Evolutionary conservation across 2,113 vertebrate species (phyloP).

Genomic region (Rhabdornis inornatus): DNA sequence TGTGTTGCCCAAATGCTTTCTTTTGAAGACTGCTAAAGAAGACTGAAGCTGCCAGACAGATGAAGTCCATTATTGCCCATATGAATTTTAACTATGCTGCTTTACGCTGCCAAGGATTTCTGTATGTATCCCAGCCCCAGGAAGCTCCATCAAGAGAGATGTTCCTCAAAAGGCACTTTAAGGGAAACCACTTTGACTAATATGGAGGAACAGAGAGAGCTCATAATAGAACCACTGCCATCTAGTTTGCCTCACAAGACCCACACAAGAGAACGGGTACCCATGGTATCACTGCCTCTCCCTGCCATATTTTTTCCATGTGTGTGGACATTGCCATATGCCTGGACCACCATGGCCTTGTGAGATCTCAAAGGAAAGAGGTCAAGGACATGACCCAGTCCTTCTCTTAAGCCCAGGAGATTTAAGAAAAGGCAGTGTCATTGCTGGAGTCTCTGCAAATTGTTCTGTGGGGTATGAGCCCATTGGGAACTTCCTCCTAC

Average conservation of each 20-base stretch:
- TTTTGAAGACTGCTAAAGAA: neutral
- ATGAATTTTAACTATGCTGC: neutral
- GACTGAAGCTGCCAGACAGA: neutral
- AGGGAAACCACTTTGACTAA: neutral
- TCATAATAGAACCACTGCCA: fast-evolving
- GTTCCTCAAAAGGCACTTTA: neutral
- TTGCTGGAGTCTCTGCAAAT: neutral
- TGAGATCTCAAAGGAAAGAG: neutral
- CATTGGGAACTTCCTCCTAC: neutral
- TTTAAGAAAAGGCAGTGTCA: neutral
- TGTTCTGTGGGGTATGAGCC: neutral
- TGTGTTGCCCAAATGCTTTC: neutral
- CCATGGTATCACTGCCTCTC: neutral
- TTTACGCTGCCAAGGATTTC: neutral
- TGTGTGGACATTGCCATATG: neutral
- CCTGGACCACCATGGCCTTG: fast-evolving
- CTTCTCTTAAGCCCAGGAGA: neutral
- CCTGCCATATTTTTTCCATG: neutral
- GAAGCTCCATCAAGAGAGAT: fast-evolving
- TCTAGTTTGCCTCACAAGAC: neutral
- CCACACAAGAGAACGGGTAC: neutral
- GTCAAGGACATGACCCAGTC: neutral
- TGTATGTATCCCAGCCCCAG: neutral
- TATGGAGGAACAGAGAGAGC: neutral
- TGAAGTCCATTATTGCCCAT: neutral